Percentiles rank a stretch among this genome's conserved stretches.
Evolutionary conservation across 2,113 vertebrate genomes (phyloP).

Genomic region (Istiophorus platypterus): DNA sequence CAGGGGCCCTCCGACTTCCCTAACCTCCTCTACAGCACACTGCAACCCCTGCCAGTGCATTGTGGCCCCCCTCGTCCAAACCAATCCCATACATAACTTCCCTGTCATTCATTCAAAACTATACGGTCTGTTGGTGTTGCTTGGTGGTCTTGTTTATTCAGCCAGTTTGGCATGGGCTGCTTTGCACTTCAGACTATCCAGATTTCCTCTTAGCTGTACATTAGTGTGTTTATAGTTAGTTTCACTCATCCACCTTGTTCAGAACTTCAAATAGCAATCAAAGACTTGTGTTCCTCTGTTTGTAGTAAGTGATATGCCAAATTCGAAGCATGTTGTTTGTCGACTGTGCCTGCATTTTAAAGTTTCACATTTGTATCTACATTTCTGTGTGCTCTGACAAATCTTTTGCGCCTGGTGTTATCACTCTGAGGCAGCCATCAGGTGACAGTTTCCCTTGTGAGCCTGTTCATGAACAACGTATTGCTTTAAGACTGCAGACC

Average conservation of each 20-base stretch:
- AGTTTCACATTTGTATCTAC: slow-evolving; percentile 27
- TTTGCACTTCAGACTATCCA: slow-evolving; percentile 42
- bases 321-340: slow-evolving; percentile 78
- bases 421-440: slow-evolving; percentile 52
- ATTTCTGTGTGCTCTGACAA: slow-evolving; percentile 27
- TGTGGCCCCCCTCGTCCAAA: slow-evolving; percentile 50
- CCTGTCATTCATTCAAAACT: slow-evolving; percentile 62
- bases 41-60: slow-evolving; percentile 66
- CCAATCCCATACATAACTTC: slow-evolving; percentile 52
- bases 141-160: slow-evolving; percentile 60
- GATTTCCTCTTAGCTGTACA: slow-evolving; percentile 24
- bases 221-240: slow-evolving; percentile 7
- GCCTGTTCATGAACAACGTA: slow-evolving; percentile 31
- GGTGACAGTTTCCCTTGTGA: slow-evolving; percentile 22
- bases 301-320: slow-evolving; percentile 22
- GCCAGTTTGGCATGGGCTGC: slow-evolving; percentile 60
- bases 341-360: slow-evolving; percentile 62
- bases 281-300: slow-evolving; percentile 20
- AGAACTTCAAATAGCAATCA: neutral
- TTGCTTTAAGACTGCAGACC: slow-evolving; percentile 45
- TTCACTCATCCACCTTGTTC: neutral
- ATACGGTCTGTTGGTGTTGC: slow-evolving; percentile 50
- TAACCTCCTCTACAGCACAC: slow-evolving; percentile 44
- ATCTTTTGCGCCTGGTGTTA: slow-evolving; percentile 33
- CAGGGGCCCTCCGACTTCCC: slow-evolving; percentile 83